Conservation (phyloP, 53 echinoderm and acorn worm species). For the Holothuria scabra region DNA sequence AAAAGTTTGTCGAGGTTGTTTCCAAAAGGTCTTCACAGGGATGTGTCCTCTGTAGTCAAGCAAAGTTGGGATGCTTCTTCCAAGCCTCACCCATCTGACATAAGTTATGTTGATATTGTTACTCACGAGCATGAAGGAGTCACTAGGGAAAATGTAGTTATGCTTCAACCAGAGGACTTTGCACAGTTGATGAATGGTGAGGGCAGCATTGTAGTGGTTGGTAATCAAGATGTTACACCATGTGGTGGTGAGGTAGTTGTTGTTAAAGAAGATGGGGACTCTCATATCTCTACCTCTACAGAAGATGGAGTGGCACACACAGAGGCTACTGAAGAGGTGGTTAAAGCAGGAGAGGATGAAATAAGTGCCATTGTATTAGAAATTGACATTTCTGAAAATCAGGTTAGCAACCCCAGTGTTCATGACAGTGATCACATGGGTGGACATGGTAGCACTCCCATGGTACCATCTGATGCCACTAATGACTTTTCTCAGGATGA, state of each 20-base stretch:
- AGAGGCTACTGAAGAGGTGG: not conserved
- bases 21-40: conserved; percentile 28
- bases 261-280: not conserved
- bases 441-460: not conserved
- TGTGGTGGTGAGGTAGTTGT: not conserved
- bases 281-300: not conserved
- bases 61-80: conserved; percentile 5
- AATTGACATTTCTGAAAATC: conserved; percentile 11
- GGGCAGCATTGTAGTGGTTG: conserved; percentile 15
- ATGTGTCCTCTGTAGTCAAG: not conserved
- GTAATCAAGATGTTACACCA: no score
- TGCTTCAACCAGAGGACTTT: conserved; percentile 19
- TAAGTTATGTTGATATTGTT: not conserved
- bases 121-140: not conserved
- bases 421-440: not conserved
- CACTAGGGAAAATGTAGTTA: conserved; percentile 7
- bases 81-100: not conserved
- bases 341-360: not conserved
- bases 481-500: not conserved
- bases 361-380: conserved; percentile 41
- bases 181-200: conserved; percentile 4
- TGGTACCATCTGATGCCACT: not conserved
- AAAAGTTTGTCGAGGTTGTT: conserved; percentile 23
- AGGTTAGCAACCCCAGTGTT: not conserved
- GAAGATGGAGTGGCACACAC: not conserved